Base-by-base conservation (phyloP, 2,888 invertebrate genomes). In the Eupithecia pulchellata region DNA sequence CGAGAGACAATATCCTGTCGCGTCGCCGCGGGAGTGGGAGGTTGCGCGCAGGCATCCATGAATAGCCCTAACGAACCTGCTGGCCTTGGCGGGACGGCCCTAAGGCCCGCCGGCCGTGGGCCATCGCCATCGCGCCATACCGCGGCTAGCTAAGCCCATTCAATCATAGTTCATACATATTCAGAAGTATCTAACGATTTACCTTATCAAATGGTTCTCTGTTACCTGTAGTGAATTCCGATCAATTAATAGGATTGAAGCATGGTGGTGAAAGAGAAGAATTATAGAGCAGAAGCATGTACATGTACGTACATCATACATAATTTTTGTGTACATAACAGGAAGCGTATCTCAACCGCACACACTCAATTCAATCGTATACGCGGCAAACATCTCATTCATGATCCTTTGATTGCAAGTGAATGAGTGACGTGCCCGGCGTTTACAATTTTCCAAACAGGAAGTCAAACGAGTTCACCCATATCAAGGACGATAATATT, bases 41-140 rank as follows among this genome's bases (percentile, higher is more conserved):
- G 82, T 76, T 84, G 88, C 86, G 87, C 89, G 87, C 88, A 88
- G 91, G 90, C 88, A 89, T 91, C 90, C 93, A 92, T 93, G 93
- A 93, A 94, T 94, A 93, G 92, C 86, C 89, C 88, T 93, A 93
- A 93, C 92, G 91, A 94, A 93, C 93, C 82, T 80, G 93, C 89
- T 92, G 92, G 86, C 94, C 93, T 94, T 93, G 93, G 89, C 85
- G 81, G 83, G 88, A 81, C 90, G 84, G 84, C 85, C 86, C 89
- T 82, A 76, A 82, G 81, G 82, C 82, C 84, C 61, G 61, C 61
- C 52, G 25, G 61, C 61, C 52, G 25, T 52, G 47, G n/a, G 25
- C 52, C 57, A 55, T 27, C 52, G 52, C 52, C 52, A 57, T 57
- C 57, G 57, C 42, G 20, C 42, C 42, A 47, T 72, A 73, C 75